Conservation (phyloP, 2,113 vertebrate species). For the Hemibates koningsi region DNA sequence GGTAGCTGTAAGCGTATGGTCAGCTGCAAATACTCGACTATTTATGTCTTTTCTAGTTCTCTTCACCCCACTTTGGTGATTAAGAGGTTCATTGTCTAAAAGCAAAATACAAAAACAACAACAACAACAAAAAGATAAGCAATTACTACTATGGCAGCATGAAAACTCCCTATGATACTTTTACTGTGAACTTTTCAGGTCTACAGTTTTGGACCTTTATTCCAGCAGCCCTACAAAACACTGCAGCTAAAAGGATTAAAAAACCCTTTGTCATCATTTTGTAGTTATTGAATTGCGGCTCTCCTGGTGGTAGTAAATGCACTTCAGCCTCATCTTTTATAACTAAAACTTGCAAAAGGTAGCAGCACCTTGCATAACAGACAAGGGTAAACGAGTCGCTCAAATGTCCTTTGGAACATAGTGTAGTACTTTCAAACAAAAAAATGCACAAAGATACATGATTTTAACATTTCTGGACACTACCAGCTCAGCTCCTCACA, state of each 20-base stretch:
- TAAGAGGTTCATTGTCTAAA: not conserved
- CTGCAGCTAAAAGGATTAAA: not conserved
- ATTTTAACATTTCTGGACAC: constrained; percentile 3
- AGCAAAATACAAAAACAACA: not conserved
- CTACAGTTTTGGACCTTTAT: not conserved
- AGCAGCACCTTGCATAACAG: not conserved
- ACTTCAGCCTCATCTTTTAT: not conserved
- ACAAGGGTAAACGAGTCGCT: not conserved
- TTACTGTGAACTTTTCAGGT: not conserved
- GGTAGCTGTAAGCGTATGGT: not conserved
- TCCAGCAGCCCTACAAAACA: not conserved
- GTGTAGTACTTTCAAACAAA: not conserved
- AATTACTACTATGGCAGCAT: not conserved
- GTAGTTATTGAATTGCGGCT: not conserved
- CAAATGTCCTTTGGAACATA: not conserved
- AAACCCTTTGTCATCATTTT: not conserved
- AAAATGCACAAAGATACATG: not conserved
- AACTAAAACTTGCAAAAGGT: not conserved
- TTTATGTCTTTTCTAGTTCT: not conserved
- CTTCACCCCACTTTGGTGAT: not conserved
- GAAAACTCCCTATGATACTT: not conserved
- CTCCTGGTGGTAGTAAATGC: not conserved
- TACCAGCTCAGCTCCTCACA: not conserved
- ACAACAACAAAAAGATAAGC: not conserved
- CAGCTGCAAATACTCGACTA: not conserved